Evolutionary conservation across 2,113 vertebrate species (phyloP).

Genomic region (Dendropsophus ebraccatus): DNA sequence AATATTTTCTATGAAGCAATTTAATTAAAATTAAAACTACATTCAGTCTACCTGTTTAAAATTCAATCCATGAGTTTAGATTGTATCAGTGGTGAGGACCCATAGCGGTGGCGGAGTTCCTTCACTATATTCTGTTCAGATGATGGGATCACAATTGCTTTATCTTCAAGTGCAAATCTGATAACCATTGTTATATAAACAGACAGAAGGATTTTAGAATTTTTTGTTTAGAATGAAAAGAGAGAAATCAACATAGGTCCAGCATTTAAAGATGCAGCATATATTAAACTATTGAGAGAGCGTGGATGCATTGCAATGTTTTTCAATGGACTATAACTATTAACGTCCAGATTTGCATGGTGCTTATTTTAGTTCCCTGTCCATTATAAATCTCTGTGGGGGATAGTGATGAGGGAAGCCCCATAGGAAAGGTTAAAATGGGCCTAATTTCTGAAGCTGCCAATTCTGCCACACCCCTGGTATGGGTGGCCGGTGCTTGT

Average conservation of each 20-base stretch:
- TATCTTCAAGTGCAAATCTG: background rate
- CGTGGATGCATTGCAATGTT: background rate
- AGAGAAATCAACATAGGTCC: background rate
- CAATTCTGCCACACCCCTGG: background rate
- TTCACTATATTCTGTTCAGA: background rate
- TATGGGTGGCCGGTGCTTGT: background rate
- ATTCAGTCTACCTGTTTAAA: conserved; percentile 79
- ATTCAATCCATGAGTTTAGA: conserved; percentile 78
- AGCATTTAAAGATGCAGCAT: background rate
- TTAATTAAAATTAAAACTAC: conserved; percentile 83
- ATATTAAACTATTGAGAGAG: background rate
- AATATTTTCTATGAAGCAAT: conserved; percentile 73
- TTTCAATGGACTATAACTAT: background rate
- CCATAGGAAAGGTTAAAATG: too few relatives aligned
- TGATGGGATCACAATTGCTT: conserved; percentile 24
- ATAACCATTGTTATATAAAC: background rate
- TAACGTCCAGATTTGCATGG: background rate
- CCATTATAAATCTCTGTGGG: background rate
- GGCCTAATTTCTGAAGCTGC: too few relatives aligned
- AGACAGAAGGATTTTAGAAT: background rate
- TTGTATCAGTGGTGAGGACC: conserved; percentile 67
- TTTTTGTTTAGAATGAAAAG: background rate
- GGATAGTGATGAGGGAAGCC: background rate
- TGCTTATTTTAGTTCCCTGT: background rate
- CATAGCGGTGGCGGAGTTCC: background rate